Evolutionary conservation across 1,140 invertebrate species (phyloP).

Genomic region (Drosophila micromelanica): DNA sequence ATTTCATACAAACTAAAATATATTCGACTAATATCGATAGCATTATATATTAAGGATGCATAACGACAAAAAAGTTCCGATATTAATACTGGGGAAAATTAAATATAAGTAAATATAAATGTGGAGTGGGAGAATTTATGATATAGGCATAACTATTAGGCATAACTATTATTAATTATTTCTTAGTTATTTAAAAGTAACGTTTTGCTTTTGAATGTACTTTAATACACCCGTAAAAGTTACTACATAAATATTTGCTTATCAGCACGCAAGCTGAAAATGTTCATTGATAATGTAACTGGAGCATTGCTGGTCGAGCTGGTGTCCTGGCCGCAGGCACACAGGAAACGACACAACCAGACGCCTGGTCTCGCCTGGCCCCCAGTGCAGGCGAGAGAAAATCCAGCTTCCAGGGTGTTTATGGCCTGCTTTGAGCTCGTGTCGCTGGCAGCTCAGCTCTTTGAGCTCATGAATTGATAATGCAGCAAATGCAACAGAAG

Average conservation of each 20-base stretch:
- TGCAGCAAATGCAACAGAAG: conserved; percentile 69
- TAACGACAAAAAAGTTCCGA: no score
- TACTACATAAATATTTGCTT: conserved; percentile 58
- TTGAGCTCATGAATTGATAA: conserved; percentile 74
- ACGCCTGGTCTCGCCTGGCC: background rate
- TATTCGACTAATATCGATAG: no score
- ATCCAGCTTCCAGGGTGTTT: conserved; percentile 62
- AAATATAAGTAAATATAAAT: no score
- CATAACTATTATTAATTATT: no score
- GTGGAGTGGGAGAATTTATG: no score
- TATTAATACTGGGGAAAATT: no score
- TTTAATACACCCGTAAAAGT: conserved; percentile 6
- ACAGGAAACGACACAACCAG: background rate
- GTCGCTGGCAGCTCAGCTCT: conserved; percentile 44
- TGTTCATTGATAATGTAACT: conserved; percentile 12
- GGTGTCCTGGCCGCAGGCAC: background rate
- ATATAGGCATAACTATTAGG: no score
- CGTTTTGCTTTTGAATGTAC: background rate
- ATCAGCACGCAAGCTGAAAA: background rate
- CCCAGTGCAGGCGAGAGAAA: conserved; percentile 47
- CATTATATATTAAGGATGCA: no score
- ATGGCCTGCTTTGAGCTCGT: conserved; percentile 52
- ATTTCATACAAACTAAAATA: no score
- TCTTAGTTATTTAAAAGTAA: no score
- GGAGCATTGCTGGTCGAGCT: conserved; percentile 11